Evolutionary conservation across 64 coral and sea anemone species (phyloP), one percentile per base, ranked within the genome.

Genomic region (Montipora efflorescens): DNA sequence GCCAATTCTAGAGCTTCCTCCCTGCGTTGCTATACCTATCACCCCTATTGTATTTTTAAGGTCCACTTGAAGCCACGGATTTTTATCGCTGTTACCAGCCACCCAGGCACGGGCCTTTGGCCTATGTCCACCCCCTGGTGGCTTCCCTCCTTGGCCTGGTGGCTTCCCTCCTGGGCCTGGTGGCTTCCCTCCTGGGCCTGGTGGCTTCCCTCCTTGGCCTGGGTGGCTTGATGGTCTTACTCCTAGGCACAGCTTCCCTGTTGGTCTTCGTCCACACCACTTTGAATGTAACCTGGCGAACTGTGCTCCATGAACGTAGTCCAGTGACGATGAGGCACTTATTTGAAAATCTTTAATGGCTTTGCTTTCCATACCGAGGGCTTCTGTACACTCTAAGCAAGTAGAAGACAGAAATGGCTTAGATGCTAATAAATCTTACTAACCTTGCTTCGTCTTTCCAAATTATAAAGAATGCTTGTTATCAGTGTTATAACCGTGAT

Each of bases 41-140:
- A 84, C 81, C 19, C 16, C 16, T 48, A 43, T 47, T 5, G 36
- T 51, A 8, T 69, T 47, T 4, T 46, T 2, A 67, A 84, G 61
- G 61, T 84, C 81, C 15, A 84, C 81, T 28, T 84, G 61, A 5
- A 84, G 59, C 81, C 81, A 84, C 16, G 64, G 81, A 21, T 84
- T 84, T 15, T 19, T 4, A 43, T 84, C 15, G 15, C 10, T 48
- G 3, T 19, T 0, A 1, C 7, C 1, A 67, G 61, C 81, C 19
- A 43, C 36, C 81, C 81, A 84, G 81, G 25, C 5, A 57, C 11
- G 6, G 53, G 13, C 28, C 81, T 44, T 51, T 3, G 36, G 36
- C 1, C 0, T 2, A 36, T 14, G 12, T 52, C 3, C 3, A 6
- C 16, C 0, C 20, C 12, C 36, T 36, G 36, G 36, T 36, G 53